These are phyloP conservation scores for Watsonalla binaria DNA, from an alignment of 2,888 invertebrate genomes.

Conservation along the genomic window DNA sequence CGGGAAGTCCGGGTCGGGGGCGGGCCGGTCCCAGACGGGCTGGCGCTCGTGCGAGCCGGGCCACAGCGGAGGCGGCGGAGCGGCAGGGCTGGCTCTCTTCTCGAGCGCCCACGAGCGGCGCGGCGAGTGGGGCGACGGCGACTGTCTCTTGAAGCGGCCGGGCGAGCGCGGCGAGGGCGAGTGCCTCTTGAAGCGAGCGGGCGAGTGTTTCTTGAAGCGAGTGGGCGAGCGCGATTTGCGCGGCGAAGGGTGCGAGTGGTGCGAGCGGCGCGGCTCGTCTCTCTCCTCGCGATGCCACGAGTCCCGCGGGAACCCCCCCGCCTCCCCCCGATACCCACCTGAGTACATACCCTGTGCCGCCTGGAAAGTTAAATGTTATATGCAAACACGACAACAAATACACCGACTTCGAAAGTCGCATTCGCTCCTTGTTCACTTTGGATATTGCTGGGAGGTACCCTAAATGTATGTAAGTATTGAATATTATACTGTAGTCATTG, in stretches of 20 bases:
- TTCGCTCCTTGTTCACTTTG: background rate
- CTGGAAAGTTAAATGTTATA: slow-evolving; percentile 69
- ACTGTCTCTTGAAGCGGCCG: slow-evolving; percentile 52
- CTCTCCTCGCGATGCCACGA: slow-evolving; percentile 46
- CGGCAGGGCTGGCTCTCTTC: slow-evolving; percentile 53
- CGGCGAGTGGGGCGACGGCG: slow-evolving; percentile 57
- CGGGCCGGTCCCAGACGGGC: background rate
- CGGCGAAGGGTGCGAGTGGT: slow-evolving; percentile 26
- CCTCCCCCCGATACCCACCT: slow-evolving; percentile 53
- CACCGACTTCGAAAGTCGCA: background rate
- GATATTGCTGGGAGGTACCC: background rate
- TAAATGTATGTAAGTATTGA: too few relatives aligned
- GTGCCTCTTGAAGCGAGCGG: slow-evolving; percentile 5
- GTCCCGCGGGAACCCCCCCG: slow-evolving; percentile 25
- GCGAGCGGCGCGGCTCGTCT: slow-evolving; percentile 16
- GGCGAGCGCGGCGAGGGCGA: slow-evolving; percentile 37
- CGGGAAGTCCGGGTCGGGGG: slow-evolving; percentile 12
- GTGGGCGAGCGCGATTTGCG: slow-evolving; percentile 50
- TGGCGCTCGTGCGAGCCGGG: slow-evolving; percentile 24
- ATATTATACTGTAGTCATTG: too few relatives aligned
- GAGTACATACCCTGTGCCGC: slow-evolving; percentile 64
- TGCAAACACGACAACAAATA: slow-evolving; percentile 40
- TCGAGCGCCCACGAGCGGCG: slow-evolving; percentile 67
- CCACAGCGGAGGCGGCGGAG: slow-evolving; percentile 63
- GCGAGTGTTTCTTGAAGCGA: slow-evolving; percentile 51